These are phyloP conservation scores for Gila robusta DNA, from an alignment of 2,797 vertebrate species.

Conservation along the genomic window DNA sequence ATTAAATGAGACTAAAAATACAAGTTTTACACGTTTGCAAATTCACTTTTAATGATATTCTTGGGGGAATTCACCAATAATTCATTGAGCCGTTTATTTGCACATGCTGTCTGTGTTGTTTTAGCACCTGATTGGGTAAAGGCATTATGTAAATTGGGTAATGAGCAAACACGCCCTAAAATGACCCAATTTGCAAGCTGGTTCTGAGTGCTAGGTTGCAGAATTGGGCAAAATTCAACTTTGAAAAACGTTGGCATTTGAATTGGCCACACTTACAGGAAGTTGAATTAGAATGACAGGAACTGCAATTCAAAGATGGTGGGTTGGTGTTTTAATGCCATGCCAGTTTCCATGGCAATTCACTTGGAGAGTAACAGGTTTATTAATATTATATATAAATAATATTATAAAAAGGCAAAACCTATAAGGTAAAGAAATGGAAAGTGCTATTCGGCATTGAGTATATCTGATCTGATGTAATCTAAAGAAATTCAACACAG, in stretches of 20 bases:
- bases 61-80: neutral
- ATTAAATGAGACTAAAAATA: conserved; percentile 5
- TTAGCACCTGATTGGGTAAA: neutral
- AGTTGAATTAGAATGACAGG: neutral
- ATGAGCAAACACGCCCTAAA: neutral
- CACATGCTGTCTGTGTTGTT: neutral
- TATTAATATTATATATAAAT: neutral
- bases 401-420: neutral
- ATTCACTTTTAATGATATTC: conserved; percentile 19
- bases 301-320: neutral
- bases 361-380: neutral
- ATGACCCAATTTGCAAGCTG: neutral
- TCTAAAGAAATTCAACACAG: neutral
- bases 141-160: neutral
- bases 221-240: neutral
- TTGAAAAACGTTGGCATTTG: neutral
- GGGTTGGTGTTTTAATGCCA: neutral
- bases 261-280: neutral
- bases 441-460: neutral
- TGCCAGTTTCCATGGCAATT: neutral
- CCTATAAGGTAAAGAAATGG: neutral
- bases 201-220: neutral
- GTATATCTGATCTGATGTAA: neutral
- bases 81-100: conserved; percentile 12
- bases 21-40: conserved; percentile 19